A percentile compares a stretch with the other conserved stretches of the same genome.
These are phyloP conservation scores for Ophion ellenae DNA, from an alignment of 2,888 invertebrate species.

Conservation along the genomic window DNA sequence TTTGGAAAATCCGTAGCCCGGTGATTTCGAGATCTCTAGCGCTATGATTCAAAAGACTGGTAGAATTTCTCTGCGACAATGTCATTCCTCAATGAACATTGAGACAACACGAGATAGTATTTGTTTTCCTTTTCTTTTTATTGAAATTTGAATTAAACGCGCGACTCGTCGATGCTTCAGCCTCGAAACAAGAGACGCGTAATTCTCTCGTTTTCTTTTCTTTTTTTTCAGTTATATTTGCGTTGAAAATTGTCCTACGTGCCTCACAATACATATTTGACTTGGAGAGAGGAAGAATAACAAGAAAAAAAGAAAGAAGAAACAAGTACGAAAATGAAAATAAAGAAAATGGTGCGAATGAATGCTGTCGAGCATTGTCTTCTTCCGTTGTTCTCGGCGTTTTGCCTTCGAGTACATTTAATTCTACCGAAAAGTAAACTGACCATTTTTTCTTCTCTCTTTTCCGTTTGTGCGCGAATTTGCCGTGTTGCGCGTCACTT, in stretches of 20 bases:
- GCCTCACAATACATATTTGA: constrained; percentile 53
- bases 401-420: background rate
- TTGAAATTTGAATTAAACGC: constrained; percentile 66
- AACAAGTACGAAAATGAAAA: constrained; percentile 13
- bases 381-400: background rate
- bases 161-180: constrained; percentile 64
- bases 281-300: constrained; percentile 13
- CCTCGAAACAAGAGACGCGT: constrained; percentile 26
- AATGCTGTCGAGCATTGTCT: background rate
- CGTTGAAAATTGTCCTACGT: constrained; percentile 52
- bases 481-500: background rate
- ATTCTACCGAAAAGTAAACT: background rate
- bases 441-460: background rate
- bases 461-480: background rate
- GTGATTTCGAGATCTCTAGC: constrained; percentile 12
- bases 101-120: constrained; percentile 37
- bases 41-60: constrained; percentile 56
- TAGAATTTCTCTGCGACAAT: constrained; percentile 32
- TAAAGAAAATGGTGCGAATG: background rate
- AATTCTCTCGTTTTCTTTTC: constrained; percentile 45
- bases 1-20: background rate
- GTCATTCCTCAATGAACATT: constrained; percentile 33
- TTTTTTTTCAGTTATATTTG: constrained; percentile 41
- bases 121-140: constrained; percentile 53
- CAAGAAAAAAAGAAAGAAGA: constrained; percentile 12